Conservation (phyloP, 2,113 vertebrate genomes). For the Natator depressus region DNA sequence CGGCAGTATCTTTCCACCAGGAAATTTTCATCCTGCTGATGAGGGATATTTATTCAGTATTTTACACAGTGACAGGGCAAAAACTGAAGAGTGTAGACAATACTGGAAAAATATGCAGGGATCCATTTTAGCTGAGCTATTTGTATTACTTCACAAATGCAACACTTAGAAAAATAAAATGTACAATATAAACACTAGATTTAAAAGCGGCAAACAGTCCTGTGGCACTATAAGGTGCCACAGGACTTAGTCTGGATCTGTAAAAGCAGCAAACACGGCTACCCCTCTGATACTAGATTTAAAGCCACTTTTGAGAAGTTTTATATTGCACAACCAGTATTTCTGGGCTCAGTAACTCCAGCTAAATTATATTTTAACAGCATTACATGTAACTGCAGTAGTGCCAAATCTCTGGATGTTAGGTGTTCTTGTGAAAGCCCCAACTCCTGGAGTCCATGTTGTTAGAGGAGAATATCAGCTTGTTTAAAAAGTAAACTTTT, state of each 20-base stretch:
- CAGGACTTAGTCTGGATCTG: too few relatives aligned
- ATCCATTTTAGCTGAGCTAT: neutral
- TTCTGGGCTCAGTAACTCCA: neutral
- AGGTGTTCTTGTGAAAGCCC: neutral
- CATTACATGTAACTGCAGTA: neutral
- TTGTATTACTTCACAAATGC: neutral
- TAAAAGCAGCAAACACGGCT: too few relatives aligned
- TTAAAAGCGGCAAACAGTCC: neutral
- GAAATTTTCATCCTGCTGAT: conserved; percentile 3
- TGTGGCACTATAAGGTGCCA: too few relatives aligned
- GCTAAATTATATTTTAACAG: neutral
- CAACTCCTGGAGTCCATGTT: neutral
- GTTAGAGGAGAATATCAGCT: neutral
- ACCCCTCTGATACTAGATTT: neutral
- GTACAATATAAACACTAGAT: neutral
- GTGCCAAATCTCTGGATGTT: neutral
- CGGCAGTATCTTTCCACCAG: neutral
- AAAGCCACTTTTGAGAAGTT: neutral
- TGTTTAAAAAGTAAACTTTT: neutral
- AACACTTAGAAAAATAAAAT: neutral
- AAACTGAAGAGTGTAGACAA: neutral
- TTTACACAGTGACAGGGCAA: neutral
- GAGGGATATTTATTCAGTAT: neutral
- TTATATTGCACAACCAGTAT: neutral
- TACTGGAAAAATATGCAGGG: neutral